Conservation (phyloP, 2,888 invertebrate species). For the Macropis europaea region DNA sequence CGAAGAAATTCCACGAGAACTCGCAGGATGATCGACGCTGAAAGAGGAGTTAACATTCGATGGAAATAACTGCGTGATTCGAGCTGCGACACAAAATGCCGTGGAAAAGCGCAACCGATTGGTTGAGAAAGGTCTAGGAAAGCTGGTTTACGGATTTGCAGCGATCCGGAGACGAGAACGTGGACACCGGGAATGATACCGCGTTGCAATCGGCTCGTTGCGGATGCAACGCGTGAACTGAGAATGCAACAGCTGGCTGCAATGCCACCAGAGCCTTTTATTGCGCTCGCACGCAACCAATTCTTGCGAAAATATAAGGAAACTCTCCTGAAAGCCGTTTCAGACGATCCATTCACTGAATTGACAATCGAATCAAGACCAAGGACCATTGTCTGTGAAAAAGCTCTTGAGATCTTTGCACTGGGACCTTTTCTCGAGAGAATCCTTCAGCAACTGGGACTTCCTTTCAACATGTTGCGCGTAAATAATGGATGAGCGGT, state of each 20-base stretch:
- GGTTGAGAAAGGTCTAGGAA: too few relatives aligned
- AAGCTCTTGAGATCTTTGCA: too few relatives aligned
- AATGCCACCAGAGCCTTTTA: constrained; percentile 39
- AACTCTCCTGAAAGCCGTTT: not conserved
- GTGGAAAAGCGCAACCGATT: too few relatives aligned
- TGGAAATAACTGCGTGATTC: not conserved
- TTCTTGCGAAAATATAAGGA: constrained; percentile 5
- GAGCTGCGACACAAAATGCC: too few relatives aligned
- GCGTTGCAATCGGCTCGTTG: constrained; percentile 34
- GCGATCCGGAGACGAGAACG: not conserved
- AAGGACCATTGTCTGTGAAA: too few relatives aligned
- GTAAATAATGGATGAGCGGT: too few relatives aligned
- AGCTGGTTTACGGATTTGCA: too few relatives aligned
- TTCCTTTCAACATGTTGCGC: too few relatives aligned
- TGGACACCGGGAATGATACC: constrained; percentile 34
- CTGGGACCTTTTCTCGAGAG: too few relatives aligned
- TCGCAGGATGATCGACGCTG: not conserved
- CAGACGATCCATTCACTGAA: too few relatives aligned
- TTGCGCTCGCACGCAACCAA: constrained; percentile 14
- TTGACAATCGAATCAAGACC: too few relatives aligned
- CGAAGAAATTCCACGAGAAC: not conserved
- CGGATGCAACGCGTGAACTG: constrained; percentile 38
- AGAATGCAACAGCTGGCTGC: constrained; percentile 50
- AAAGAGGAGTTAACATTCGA: not conserved
- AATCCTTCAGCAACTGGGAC: too few relatives aligned